A percentile compares a stretch with the other conserved stretches of the same genome.
These are phyloP conservation scores for Vanessa atalanta DNA, from an alignment of 1,140 invertebrate genomes.

Conservation along the genomic window DNA sequence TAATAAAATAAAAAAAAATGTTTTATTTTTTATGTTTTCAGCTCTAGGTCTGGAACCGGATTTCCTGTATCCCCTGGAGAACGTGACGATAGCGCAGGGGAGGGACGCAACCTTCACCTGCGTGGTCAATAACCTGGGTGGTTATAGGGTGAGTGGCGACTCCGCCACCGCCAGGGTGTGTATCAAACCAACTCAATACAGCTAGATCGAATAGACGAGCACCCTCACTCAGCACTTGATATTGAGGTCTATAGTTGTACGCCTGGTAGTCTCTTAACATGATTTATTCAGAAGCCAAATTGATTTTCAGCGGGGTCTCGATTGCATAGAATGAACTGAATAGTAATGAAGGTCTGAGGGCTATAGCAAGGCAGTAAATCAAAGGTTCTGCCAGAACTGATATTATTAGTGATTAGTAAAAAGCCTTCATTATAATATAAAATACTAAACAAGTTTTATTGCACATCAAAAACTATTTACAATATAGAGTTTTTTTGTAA, in stretches of 20 bases:
- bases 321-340: constrained; percentile 33
- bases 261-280: constrained; percentile 13
- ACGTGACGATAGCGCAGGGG: constrained; percentile 92
- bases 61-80: constrained; percentile 91
- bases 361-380: constrained; percentile 4
- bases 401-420: neutral
- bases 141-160: constrained; percentile 96
- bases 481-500: too few species aligned
- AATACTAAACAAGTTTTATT: too few species aligned
- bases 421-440: too few species aligned
- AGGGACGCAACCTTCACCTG: constrained; percentile 94
- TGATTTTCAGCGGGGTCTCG: constrained; percentile 28
- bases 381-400: neutral
- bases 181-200: constrained; percentile 82
- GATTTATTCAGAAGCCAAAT: constrained; percentile 35
- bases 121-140: constrained; percentile 93
- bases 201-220: constrained; percentile 70
- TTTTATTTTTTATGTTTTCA: constrained; percentile 46
- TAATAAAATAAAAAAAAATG: neutral
- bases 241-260: constrained; percentile 69
- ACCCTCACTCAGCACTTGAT: constrained; percentile 65
- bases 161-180: constrained; percentile 89
- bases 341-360: constrained; percentile 30
- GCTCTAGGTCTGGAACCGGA: constrained; percentile 87
- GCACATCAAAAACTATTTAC: too few species aligned